Percentiles rank a stretch among this genome's conserved stretches.
Evolutionary conservation across 64 coral and sea anemone species (phyloP).

Genomic region (Actinia equina): DNA sequence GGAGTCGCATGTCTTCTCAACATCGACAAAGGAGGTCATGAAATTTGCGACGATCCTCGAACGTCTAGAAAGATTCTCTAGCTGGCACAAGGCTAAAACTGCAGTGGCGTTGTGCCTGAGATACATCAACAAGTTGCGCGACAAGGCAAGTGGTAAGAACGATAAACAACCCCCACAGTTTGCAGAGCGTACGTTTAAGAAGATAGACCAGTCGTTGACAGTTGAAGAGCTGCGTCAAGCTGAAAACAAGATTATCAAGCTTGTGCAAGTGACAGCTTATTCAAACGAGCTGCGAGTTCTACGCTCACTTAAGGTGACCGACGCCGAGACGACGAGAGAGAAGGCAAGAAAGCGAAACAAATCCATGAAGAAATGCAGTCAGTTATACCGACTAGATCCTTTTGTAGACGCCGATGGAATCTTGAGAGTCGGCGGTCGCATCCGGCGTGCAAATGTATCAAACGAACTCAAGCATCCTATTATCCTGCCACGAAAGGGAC

Average conservation of each 20-base stretch:
- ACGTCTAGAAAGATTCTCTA: too few species aligned
- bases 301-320: not conserved
- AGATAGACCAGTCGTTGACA: not conserved
- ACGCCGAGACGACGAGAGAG: slow-evolving; percentile 9
- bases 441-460: not conserved
- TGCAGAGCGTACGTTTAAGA: not conserved
- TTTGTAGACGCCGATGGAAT: slow-evolving; percentile 16
- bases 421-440: slow-evolving; percentile 28
- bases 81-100: too few species aligned
- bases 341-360: not conserved
- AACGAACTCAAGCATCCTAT: too few species aligned
- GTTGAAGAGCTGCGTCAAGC: slow-evolving; percentile 29
- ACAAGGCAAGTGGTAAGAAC: too few species aligned
- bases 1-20: too few species aligned
- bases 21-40: too few species aligned
- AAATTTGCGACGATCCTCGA: too few species aligned
- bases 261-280: not conserved
- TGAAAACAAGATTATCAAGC: not conserved
- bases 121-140: too few species aligned
- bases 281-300: not conserved
- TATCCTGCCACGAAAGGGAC: too few species aligned
- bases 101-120: too few species aligned
- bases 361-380: slow-evolving; percentile 35
- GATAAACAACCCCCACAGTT: too few species aligned
- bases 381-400: slow-evolving; percentile 28